Conservation (phyloP, 2,797 vertebrate species). For the Uromys caudimaculatus region DNA sequence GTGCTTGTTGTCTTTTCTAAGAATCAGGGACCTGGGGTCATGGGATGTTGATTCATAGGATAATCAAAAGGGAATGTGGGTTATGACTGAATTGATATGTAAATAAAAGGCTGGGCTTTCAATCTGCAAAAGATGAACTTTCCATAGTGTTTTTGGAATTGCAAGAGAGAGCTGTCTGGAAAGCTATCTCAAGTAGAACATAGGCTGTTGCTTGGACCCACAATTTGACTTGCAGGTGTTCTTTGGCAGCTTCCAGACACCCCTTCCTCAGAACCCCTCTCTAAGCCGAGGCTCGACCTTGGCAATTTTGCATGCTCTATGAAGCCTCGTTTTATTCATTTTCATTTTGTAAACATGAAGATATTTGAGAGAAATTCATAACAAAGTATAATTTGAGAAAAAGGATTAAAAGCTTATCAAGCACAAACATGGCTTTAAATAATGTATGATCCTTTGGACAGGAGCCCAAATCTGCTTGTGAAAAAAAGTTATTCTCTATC, state of each 20-base stretch:
- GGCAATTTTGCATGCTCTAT: neutral
- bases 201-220: neutral
- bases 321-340: conserved; percentile 52
- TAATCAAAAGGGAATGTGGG: neutral
- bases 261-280: neutral
- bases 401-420: conserved; percentile 74
- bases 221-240: neutral
- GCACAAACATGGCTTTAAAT: conserved; percentile 71
- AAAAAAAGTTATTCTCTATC: conserved; percentile 66
- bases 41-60: neutral
- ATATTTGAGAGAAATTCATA: conserved; percentile 59
- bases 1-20: neutral
- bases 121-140: no score
- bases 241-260: neutral
- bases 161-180: neutral
- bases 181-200: neutral
- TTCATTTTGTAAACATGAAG: conserved; percentile 63
- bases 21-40: neutral
- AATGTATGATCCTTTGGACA: conserved; percentile 71
- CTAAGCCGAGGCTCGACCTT: neutral
- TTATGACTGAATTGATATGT: neutral
- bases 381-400: conserved; percentile 53
- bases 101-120: neutral
- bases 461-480: conserved; percentile 58
- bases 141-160: neutral